A percentile compares a stretch with the other conserved stretches of the same genome.
Conservation (phyloP, 2,113 vertebrate species). For the Pelecanus crispus region DNA sequence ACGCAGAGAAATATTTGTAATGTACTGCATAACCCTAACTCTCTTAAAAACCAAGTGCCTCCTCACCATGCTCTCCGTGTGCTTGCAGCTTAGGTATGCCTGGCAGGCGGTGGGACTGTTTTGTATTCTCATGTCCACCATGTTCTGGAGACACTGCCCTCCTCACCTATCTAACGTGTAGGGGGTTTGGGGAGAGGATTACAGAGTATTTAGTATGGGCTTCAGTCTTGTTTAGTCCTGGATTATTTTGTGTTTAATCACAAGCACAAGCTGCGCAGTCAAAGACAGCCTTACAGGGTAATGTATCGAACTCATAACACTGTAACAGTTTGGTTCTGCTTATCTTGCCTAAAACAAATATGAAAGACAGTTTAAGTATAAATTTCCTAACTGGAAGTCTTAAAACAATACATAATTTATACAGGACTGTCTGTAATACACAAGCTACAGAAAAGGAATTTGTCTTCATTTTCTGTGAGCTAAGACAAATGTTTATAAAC, state of each 20-base stretch:
- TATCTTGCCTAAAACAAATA: neutral
- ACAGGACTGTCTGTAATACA: neutral
- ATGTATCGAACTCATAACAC: neutral
- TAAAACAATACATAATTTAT: neutral
- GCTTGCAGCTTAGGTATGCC: neutral
- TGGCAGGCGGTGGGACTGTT: neutral
- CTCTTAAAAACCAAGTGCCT: neutral
- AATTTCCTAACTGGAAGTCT: neutral
- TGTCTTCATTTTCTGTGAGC: neutral
- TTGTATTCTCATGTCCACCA: neutral
- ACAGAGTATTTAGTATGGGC: neutral
- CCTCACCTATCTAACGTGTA: neutral
- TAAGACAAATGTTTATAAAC: neutral
- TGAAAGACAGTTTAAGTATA: neutral
- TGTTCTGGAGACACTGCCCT: neutral
- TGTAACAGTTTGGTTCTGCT: neutral
- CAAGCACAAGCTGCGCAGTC: neutral
- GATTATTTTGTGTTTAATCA: neutral
- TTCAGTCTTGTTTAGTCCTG: neutral
- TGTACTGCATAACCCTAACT: neutral
- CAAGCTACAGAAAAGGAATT: neutral
- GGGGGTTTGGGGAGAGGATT: neutral
- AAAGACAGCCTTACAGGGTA: neutral
- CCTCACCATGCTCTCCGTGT: rapidly evolving
- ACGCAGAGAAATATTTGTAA: neutral